These are phyloP conservation scores for Drosophila sulfurigaster DNA, from an alignment of 1,140 invertebrate genomes.

Conservation along the genomic window DNA sequence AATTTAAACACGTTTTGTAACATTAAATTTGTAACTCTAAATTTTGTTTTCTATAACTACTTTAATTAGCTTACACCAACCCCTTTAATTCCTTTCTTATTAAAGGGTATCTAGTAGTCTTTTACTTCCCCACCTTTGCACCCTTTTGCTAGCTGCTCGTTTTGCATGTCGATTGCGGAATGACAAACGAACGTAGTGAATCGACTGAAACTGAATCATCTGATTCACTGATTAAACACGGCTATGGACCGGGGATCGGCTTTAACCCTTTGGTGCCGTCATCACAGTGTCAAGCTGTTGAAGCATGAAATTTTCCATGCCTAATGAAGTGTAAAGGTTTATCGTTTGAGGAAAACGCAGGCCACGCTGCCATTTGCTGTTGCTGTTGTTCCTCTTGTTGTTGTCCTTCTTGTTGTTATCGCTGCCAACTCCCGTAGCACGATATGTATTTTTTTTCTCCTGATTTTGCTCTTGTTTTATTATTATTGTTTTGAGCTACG, in stretches of 20 bases:
- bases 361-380: conserved; percentile 26
- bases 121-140: neutral
- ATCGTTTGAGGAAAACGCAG: conserved; percentile 66
- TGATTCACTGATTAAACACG: conserved; percentile 81
- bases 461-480: conserved; percentile 68
- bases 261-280: conserved; percentile 69
- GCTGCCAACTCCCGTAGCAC: conserved; percentile 10
- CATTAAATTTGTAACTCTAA: too few relatives aligned
- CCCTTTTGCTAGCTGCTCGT: neutral
- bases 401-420: conserved; percentile 32
- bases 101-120: neutral
- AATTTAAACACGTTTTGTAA: neutral
- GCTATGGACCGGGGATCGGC: conserved; percentile 25
- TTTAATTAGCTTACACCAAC: too few relatives aligned
- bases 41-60: too few relatives aligned
- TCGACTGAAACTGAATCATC: conserved; percentile 69
- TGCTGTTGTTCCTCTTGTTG: conserved; percentile 12
- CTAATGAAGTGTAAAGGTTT: conserved; percentile 83
- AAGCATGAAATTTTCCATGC: conserved; percentile 76
- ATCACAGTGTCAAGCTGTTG: conserved; percentile 65
- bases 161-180: conserved; percentile 61
- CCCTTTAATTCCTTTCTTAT: too few relatives aligned
- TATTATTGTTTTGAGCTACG: conserved; percentile 74
- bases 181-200: conserved; percentile 66
- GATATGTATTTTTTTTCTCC: conserved; percentile 5